Evolutionary conservation across 2,113 vertebrate species (phyloP), one percentile per base, ranked within the genome.

Genomic region (Thunnus thynnus): DNA sequence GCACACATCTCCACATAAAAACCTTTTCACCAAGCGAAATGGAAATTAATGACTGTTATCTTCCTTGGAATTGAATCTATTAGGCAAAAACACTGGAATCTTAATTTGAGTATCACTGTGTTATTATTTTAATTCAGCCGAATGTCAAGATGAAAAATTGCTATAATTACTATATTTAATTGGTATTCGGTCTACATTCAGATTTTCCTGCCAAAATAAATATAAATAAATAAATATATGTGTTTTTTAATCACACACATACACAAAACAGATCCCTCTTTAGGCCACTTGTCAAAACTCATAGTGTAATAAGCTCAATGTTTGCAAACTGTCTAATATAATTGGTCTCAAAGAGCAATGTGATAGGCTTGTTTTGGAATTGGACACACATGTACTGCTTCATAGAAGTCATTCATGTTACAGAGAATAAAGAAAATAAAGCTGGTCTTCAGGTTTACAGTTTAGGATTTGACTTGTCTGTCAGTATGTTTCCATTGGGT

Each of bases 11-110:
- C 51, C 13, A 55, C 1, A 9, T 25, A 57, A 57, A 57, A 70
- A 67, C 22, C 48, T 55, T 74, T 52, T 22, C 52, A n/a, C 47
- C 3, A 13, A 11, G n/a, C 47, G 48, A 78, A 86, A 83, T 88
- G 58, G 11, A 77, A 87, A 89, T 91, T 36, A 92, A 88, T 85
- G 76, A 76, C 70, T 80, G 56, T 82, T 85, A 82, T 89, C 87
- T 87, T 78, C 54, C 80, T 61, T 68, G 66, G 72, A 76, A 62
- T 88, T 85, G 20, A 83, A 77, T 70, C 64, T 68, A 76, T 85
- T 75, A 64, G 48, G 14, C 13, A 41, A 16, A 72, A 82, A 83
- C 73, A 36, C 5, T 58, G 32, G 61, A 82, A 54, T 73, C 46
- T 25, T 88, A 67, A 72, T 88, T 82, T 70, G 27, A 57, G 65